Evolutionary conservation across 2,113 vertebrate species (phyloP).

Genomic region (Nothoprocta pentlandii): DNA sequence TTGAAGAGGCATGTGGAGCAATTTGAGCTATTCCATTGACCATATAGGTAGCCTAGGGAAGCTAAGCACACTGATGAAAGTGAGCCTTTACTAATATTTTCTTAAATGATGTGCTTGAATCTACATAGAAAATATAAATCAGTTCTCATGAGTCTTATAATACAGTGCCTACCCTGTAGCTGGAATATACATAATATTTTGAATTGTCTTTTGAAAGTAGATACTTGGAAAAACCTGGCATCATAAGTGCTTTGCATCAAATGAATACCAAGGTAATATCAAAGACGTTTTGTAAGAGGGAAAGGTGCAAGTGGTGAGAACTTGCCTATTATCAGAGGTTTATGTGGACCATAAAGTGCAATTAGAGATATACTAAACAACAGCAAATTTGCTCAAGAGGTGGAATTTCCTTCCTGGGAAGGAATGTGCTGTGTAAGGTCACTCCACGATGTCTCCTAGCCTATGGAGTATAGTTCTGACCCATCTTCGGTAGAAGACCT

Average conservation of each 20-base stretch:
- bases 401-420: background rate
- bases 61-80: background rate
- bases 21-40: background rate
- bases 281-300: background rate
- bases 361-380: background rate
- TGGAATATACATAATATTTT: background rate
- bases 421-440: background rate
- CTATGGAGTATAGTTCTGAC: background rate
- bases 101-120: background rate
- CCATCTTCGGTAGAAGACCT: background rate
- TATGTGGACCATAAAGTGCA: background rate
- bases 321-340: background rate
- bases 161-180: background rate
- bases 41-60: background rate
- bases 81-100: background rate
- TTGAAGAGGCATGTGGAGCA: background rate
- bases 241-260: background rate
- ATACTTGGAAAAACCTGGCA: background rate
- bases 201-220: background rate
- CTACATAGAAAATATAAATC: background rate
- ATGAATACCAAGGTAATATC: background rate
- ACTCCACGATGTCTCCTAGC: background rate
- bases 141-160: background rate
- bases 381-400: background rate
- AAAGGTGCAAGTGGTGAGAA: background rate